These are phyloP conservation scores for Amphipyra berbera DNA, from an alignment of 2,888 invertebrate genomes.

Conservation along the genomic window DNA sequence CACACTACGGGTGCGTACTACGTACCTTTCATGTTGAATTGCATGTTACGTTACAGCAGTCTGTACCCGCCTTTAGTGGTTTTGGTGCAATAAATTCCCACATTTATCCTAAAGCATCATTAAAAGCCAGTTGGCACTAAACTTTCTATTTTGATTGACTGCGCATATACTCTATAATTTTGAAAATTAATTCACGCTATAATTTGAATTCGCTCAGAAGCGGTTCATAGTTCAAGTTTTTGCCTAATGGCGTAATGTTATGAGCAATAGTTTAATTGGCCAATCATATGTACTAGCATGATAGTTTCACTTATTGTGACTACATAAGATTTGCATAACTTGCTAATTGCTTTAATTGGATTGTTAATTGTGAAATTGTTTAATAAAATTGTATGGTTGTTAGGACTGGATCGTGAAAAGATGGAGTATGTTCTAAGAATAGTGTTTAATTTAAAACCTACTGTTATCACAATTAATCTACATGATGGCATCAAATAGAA, in stretches of 20 bases:
- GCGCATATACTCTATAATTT: constrained; percentile 66
- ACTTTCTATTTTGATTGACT: constrained; percentile 76
- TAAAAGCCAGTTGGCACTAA: constrained; percentile 53
- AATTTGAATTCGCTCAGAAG: constrained; percentile 70
- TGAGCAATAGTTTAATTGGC: constrained; percentile 71
- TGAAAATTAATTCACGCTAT: constrained; percentile 72
- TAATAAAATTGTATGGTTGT: constrained; percentile 7
- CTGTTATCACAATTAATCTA: too few relatives aligned
- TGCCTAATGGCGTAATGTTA: constrained; percentile 69
- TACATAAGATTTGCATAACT: constrained; percentile 56
- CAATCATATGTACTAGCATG: constrained; percentile 55
- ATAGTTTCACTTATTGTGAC: constrained; percentile 63
- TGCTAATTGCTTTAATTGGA: constrained; percentile 50
- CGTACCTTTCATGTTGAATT: too few relatives aligned
- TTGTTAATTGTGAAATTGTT: constrained; percentile 42
- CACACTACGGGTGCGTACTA: too few relatives aligned
- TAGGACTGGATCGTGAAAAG: too few relatives aligned
- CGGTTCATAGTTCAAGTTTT: constrained; percentile 75
- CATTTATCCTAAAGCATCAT: constrained; percentile 18
- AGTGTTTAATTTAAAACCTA: too few relatives aligned
- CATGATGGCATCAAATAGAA: too few relatives aligned
- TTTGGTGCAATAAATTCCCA: not conserved
- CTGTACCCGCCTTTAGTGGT: too few relatives aligned
- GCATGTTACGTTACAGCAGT: too few relatives aligned
- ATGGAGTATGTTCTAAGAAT: too few relatives aligned